Evolutionary conservation across 2,888 invertebrate species (phyloP).

Genomic region (Hemithea aestivaria): DNA sequence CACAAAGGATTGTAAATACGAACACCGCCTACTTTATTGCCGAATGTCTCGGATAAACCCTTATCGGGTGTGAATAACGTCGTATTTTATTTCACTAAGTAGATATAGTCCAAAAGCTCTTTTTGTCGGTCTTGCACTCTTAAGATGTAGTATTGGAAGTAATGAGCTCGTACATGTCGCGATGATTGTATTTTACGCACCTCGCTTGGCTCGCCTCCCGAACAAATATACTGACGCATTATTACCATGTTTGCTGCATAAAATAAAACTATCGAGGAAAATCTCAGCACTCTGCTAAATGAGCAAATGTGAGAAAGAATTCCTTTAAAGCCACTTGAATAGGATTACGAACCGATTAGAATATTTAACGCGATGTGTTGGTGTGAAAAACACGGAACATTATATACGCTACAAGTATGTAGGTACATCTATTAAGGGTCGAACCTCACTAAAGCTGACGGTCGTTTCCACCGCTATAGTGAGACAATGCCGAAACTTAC

Average conservation of each 20-base stretch:
- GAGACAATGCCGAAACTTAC: too few species aligned
- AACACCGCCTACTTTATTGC: slow-evolving; percentile 13
- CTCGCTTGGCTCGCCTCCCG: slow-evolving; percentile 27
- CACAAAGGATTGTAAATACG: slow-evolving; percentile 4
- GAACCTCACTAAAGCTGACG: too few species aligned
- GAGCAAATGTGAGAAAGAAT: not conserved
- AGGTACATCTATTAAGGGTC: too few species aligned
- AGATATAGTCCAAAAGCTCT: slow-evolving; percentile 7
- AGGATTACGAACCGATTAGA: too few species aligned
- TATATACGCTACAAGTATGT: too few species aligned
- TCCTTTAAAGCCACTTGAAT: not conserved
- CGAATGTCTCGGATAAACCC: slow-evolving; percentile 7
- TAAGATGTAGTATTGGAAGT: slow-evolving; percentile 10
- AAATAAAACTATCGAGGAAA: slow-evolving; percentile 12
- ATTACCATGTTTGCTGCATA: slow-evolving; percentile 30
- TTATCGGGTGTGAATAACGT: slow-evolving; percentile 19
- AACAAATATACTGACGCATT: slow-evolving; percentile 34
- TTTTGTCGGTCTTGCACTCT: slow-evolving; percentile 14
- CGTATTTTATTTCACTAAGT: slow-evolving; percentile 15
- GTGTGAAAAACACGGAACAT: too few species aligned
- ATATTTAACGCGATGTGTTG: too few species aligned
- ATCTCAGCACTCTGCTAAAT: slow-evolving; percentile 3
- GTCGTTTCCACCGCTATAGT: too few species aligned
- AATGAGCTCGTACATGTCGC: slow-evolving; percentile 41
- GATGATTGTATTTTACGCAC: slow-evolving; percentile 46